Conservation (phyloP, 2,797 vertebrate genomes). For the Leptodactylus fallax region DNA sequence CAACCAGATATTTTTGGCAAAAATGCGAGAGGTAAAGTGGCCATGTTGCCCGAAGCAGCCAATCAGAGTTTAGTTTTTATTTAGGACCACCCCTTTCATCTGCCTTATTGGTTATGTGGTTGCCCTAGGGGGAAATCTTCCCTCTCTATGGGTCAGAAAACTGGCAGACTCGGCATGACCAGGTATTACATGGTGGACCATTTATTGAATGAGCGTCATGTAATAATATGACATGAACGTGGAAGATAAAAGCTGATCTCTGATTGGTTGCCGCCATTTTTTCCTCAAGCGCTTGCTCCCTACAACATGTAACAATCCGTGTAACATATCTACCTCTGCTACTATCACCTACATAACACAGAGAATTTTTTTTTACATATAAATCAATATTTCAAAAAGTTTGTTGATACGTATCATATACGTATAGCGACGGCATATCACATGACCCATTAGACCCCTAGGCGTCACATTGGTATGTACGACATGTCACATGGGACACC, state of each 20-base stretch:
- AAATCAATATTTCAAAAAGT: background rate
- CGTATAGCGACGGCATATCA: background rate
- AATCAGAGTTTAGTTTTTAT: background rate
- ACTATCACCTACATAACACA: background rate
- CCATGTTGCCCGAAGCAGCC: background rate
- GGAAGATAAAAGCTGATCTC: too few species aligned
- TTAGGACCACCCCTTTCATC: too few species aligned
- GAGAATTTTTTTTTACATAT: background rate
- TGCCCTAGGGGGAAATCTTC: background rate
- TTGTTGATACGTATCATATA: too few species aligned
- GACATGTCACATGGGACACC: too few species aligned
- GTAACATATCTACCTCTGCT: background rate
- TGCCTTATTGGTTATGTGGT: too few species aligned
- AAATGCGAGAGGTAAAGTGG: background rate
- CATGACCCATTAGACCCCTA: background rate
- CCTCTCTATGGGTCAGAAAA: background rate
- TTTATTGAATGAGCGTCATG: too few species aligned
- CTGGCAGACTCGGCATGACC: too few species aligned
- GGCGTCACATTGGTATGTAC: background rate
- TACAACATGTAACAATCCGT: background rate
- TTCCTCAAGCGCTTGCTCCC: background rate
- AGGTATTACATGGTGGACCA: too few species aligned
- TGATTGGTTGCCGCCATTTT: background rate
- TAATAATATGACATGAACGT: too few species aligned
- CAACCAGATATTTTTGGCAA: background rate